phyloP scores from a whole-genome alignment of 2,113 vertebrate genomes.

The Bagarius yarrelli region DNA sequence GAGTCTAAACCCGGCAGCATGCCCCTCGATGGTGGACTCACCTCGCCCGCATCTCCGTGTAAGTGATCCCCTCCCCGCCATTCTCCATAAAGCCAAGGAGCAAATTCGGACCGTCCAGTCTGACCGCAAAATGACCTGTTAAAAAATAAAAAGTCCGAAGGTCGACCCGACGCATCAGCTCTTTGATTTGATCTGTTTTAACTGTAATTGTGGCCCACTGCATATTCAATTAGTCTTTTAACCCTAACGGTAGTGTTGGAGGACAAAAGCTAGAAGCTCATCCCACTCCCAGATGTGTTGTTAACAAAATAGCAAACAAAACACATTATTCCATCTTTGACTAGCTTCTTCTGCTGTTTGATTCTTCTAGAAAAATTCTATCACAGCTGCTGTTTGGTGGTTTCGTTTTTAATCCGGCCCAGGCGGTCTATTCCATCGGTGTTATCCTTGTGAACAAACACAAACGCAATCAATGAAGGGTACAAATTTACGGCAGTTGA shows the following conservation, averaged over 20 bases:
- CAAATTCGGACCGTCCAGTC: constrained; percentile 33
- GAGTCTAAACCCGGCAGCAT: constrained; percentile 97
- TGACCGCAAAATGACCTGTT: constrained; percentile 32
- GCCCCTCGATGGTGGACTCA: constrained; percentile 91
- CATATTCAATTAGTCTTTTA: constrained; percentile 24
- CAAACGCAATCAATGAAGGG: constrained; percentile 37
- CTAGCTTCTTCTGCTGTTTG: background rate
- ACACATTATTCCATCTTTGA: constrained; percentile 1
- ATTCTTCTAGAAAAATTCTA: background rate
- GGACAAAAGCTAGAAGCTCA: constrained; percentile 1
- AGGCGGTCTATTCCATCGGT: background rate
- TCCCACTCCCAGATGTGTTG: background rate
- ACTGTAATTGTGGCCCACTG: constrained; percentile 15
- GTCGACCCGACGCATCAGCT: constrained; percentile 50
- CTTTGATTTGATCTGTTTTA: constrained; percentile 18
- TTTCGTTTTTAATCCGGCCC: background rate
- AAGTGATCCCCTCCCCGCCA: constrained; percentile 77
- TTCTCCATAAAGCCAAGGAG: constrained; percentile 48
- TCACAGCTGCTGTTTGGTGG: background rate
- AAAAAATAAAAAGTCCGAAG: constrained; percentile 32
- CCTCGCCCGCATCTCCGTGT: constrained; percentile 92
- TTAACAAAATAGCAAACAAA: background rate
- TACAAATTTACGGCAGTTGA: constrained; percentile 73
- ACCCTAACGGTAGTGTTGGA: constrained; percentile 18
- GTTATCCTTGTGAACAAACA: background rate